phyloP scores from a whole-genome alignment of 2,113 vertebrate species.

The Hydrolagus affinis region DNA sequence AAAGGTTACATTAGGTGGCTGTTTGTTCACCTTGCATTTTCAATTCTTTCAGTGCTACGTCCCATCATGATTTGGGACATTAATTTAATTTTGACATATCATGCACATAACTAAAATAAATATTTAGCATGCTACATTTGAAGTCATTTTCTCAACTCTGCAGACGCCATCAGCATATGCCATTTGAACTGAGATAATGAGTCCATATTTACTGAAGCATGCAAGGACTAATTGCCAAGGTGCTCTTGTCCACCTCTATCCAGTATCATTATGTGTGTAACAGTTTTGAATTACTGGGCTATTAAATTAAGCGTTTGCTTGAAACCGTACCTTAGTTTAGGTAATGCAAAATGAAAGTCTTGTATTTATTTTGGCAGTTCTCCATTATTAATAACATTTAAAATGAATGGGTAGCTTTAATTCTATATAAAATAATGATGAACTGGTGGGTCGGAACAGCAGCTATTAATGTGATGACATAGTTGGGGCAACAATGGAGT shows the following conservation, averaged over 20 bases:
- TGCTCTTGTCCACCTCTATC: not conserved
- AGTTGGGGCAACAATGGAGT: not conserved
- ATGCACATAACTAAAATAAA: not conserved
- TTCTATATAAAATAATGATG: not conserved
- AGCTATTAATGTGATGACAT: not conserved
- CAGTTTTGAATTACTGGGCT: not conserved
- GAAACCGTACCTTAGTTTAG: not conserved
- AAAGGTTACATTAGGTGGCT: not conserved
- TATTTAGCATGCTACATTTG: not conserved
- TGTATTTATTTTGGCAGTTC: not conserved
- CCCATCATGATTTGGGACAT: not conserved
- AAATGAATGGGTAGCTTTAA: not conserved
- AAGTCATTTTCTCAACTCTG: not conserved
- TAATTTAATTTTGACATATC: not conserved
- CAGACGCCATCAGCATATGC: not conserved
- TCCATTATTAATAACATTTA: not conserved
- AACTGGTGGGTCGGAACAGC: not conserved
- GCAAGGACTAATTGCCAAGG: not conserved
- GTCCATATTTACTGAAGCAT: not conserved
- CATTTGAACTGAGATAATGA: not conserved
- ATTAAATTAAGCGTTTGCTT: not conserved
- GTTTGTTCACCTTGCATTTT: not conserved
- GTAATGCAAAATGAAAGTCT: not conserved
- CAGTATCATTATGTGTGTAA: not conserved
- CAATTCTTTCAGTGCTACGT: not conserved